These are phyloP conservation scores for Dromius quadrimaculatus DNA, from an alignment of 2,888 invertebrate genomes.

Conservation along the genomic window DNA sequence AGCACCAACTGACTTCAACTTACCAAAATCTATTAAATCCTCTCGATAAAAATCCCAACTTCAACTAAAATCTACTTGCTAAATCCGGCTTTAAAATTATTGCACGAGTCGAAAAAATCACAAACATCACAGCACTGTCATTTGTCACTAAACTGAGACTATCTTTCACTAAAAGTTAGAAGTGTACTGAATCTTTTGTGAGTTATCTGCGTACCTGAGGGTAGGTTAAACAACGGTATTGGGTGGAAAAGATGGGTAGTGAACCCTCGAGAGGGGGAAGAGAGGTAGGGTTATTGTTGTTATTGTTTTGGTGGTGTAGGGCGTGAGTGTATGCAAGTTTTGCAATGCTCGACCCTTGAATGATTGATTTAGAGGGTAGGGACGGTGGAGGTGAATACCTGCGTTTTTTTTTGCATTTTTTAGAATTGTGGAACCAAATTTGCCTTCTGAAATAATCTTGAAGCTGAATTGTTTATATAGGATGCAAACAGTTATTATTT, in stretches of 20 bases:
- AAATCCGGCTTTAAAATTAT: slow-evolving; percentile 2
- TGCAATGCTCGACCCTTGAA: slow-evolving; percentile 47
- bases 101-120: slow-evolving; percentile 9
- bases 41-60: not conserved
- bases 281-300: slow-evolving; percentile 55
- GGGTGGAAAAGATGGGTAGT: not conserved
- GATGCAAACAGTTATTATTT: too few relatives aligned
- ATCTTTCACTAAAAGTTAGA: not conserved
- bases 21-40: slow-evolving; percentile 23
- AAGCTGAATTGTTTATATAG: too few relatives aligned
- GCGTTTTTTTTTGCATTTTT: not conserved
- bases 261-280: slow-evolving; percentile 5
- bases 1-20: not conserved
- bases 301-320: slow-evolving; percentile 53
- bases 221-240: slow-evolving; percentile 2
- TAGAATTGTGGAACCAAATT: too few relatives aligned
- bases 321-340: slow-evolving; percentile 54
- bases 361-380: not conserved
- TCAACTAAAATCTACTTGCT: slow-evolving; percentile 3
- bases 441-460: too few relatives aligned
- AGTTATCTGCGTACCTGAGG: not conserved
- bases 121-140: slow-evolving; percentile 2
- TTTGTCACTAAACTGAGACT: not conserved
- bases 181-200: not conserved
- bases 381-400: not conserved